Base-by-base conservation (phyloP, 2,113 vertebrate genomes). In the Sula dactylatra region DNA sequence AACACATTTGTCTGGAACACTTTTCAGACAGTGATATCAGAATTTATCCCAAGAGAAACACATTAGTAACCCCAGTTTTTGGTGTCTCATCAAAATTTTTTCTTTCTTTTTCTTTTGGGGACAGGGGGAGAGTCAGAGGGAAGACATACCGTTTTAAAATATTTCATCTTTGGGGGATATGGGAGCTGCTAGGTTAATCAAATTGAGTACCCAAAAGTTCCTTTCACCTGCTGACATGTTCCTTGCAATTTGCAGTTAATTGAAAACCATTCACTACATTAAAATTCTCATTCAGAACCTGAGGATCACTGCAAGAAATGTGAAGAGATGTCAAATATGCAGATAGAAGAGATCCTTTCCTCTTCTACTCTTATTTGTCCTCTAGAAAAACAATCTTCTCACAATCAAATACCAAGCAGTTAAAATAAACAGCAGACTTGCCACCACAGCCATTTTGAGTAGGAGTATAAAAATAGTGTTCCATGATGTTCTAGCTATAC, bases 71-170 rank as follows among this genome's bases (percentile, higher is more conserved):
- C 8, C 9, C 12, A 86, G 16, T 16, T 58, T 82, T 65, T 0
- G 0, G 14, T 55, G 19, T 44, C 47, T n/a, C 26, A 36, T 42
- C 5, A 5, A 4, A 1, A 2, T 42, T 52, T 62, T 65, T 72
- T 52, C 16, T 85, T 54, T 56, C 10, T 50, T 73, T 61, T 55
- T 40, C 5, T 34, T 69, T 73, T 27, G 7, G 26, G 34, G 19
- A 15, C 21, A 8, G 38, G 8, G 14, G 45, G 27, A 66, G 7
- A 40, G 31, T 62, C 40, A 74, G 45, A 86, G 16, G 34, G 27
- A 49, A 72, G 19, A 62, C 2, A 19, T 16, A 69, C 5, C 5
- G 34, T 61, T 73, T 44, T 2, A 20, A 69, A 78, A 36, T 54
- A 90, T 16, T 84, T 49, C 8, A 67, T 56, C 67, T 67, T 20